Percentiles rank a stretch among this genome's conserved stretches.
Conservation (phyloP, 2,888 invertebrate genomes). For the Trachelus tabidus region DNA sequence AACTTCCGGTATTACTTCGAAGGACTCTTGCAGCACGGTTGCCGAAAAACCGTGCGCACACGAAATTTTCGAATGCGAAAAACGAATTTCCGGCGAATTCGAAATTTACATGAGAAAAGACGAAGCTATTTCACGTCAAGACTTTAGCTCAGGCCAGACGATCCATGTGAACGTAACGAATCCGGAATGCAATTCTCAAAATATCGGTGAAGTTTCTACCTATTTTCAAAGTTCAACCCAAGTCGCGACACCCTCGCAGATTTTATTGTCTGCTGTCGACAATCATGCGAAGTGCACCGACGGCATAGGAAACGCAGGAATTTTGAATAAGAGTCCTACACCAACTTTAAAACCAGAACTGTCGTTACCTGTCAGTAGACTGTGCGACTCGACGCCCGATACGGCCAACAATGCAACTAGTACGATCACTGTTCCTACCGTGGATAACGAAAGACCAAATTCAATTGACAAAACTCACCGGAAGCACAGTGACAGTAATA, state of each 20-base stretch:
- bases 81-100: neutral
- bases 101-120: neutral
- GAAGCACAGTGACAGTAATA: constrained; percentile 49
- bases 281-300: neutral
- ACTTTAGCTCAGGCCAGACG: neutral
- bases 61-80: neutral
- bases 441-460: constrained; percentile 8
- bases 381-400: constrained; percentile 40
- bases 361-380: constrained; percentile 54
- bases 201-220: neutral
- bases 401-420: constrained; percentile 14
- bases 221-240: neutral
- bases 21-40: neutral
- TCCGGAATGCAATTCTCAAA: neutral
- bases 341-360: constrained; percentile 40
- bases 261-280: neutral
- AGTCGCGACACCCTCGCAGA: neutral
- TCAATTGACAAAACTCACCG: constrained; percentile 31
- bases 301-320: neutral
- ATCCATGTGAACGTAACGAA: neutral
- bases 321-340: neutral
- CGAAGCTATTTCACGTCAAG: neutral
- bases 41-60: neutral
- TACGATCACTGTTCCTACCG: constrained; percentile 16
- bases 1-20: neutral